Evolutionary conservation across 2,888 invertebrate genomes (phyloP).

Genomic region (Cerastis leucographa): DNA sequence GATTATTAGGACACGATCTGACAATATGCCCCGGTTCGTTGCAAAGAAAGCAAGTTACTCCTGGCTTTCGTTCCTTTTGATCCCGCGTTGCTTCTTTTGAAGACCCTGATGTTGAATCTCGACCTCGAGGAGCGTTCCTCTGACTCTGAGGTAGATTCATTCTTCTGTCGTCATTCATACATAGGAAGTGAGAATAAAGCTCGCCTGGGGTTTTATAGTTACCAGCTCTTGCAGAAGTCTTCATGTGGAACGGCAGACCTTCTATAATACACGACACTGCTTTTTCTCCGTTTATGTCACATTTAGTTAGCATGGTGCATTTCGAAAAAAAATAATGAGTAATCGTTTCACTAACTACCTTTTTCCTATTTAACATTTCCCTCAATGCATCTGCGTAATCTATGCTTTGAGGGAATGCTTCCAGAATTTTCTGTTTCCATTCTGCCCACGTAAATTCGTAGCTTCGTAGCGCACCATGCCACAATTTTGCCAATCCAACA

Average conservation of each 20-base stretch:
- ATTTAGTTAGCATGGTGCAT: slow-evolving; percentile 1
- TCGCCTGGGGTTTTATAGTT: neutral
- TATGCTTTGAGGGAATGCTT: neutral
- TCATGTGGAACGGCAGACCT: neutral
- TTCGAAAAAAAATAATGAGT: slow-evolving; percentile 6
- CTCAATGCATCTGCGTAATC: neutral
- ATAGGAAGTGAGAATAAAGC: neutral
- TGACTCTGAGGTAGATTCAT: neutral
- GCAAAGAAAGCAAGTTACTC: neutral
- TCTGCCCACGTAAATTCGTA: too few relatives aligned
- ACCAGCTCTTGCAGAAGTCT: neutral
- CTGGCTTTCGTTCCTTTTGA: neutral
- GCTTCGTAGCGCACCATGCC: too few relatives aligned
- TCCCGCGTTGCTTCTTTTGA: neutral
- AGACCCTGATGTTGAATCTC: neutral
- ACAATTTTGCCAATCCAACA: too few relatives aligned
- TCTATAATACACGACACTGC: slow-evolving; percentile 2
- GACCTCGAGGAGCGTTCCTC: neutral
- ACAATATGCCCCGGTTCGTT: neutral
- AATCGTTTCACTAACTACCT: neutral
- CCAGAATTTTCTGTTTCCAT: neutral
- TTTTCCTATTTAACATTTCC: neutral
- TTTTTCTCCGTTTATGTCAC: neutral
- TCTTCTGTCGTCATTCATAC: neutral
- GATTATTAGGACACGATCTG: neutral